A percentile compares a stretch with the other conserved stretches of the same genome.
These are phyloP conservation scores for Apus apus DNA, from an alignment of 2,113 vertebrate species.

Conservation along the genomic window DNA sequence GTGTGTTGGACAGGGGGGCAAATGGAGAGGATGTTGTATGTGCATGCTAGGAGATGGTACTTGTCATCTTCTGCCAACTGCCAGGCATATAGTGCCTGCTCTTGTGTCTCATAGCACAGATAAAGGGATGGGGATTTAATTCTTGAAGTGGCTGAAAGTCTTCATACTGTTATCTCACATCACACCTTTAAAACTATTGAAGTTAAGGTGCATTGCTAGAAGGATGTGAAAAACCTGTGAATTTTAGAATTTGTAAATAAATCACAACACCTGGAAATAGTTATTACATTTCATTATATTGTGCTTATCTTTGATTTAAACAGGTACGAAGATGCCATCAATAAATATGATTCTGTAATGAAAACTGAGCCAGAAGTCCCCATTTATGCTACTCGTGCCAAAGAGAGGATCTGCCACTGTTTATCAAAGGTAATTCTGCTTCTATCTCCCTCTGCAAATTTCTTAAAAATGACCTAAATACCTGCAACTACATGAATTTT, in stretches of 20 bases:
- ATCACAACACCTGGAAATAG: rapidly evolving
- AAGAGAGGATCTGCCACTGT: slow-evolving; percentile 94
- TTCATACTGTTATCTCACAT: background rate
- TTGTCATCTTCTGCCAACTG: rapidly evolving
- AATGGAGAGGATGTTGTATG: background rate
- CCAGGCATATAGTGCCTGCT: background rate
- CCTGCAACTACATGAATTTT: background rate
- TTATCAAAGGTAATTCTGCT: slow-evolving; percentile 84
- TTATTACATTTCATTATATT: background rate
- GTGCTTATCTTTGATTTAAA: background rate
- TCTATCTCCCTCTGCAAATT: background rate
- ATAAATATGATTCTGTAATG: slow-evolving; percentile 90
- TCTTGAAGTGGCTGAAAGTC: background rate
- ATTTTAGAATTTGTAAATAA: background rate
- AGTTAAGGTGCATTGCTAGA: background rate
- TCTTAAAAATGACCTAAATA: background rate
- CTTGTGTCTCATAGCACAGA: background rate
- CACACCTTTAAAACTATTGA: background rate
- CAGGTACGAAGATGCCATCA: slow-evolving; percentile 90
- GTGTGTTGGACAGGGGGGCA: background rate
- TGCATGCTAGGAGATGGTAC: background rate
- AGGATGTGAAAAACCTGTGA: background rate
- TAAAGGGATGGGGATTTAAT: background rate
- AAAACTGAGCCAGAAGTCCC: slow-evolving; percentile 87
- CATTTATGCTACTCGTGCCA: slow-evolving; percentile 83